phyloP scores from a whole-genome alignment of 2,888 invertebrate genomes.

The Lacanobia oleracea region DNA sequence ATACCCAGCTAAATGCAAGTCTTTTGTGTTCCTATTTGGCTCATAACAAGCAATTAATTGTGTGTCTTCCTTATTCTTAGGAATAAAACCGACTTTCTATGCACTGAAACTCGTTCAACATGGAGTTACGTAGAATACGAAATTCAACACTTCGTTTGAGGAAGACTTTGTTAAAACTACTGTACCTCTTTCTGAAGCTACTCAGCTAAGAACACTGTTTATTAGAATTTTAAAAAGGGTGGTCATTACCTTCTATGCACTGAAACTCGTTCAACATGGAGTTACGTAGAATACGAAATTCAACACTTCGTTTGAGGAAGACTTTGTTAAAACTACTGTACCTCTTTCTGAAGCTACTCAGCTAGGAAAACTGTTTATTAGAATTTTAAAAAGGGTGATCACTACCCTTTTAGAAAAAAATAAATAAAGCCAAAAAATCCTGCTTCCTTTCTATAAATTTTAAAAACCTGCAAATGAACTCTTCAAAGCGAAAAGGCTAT shows the following conservation, averaged over 20 bases:
- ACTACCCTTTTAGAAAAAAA: background rate
- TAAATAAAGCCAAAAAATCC: background rate
- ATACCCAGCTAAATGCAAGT: background rate
- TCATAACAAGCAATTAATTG: background rate
- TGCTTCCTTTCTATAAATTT: background rate
- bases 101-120: background rate
- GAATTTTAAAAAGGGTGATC: background rate
- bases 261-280: background rate
- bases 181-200: background rate
- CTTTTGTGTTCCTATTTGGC: conserved; percentile 8
- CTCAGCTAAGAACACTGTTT: background rate
- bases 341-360: background rate
- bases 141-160: background rate
- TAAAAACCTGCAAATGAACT: conserved; percentile 2
- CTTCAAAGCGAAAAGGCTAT: conserved; percentile 1
- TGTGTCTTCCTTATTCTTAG: background rate
- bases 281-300: background rate
- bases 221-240: background rate
- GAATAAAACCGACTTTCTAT: background rate
- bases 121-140: background rate
- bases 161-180: background rate
- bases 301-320: background rate
- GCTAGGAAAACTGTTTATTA: background rate
- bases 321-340: background rate
- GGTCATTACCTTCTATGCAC: background rate